Conservation (phyloP, 2,113 vertebrate genomes). For the Bettongia penicillata region DNA sequence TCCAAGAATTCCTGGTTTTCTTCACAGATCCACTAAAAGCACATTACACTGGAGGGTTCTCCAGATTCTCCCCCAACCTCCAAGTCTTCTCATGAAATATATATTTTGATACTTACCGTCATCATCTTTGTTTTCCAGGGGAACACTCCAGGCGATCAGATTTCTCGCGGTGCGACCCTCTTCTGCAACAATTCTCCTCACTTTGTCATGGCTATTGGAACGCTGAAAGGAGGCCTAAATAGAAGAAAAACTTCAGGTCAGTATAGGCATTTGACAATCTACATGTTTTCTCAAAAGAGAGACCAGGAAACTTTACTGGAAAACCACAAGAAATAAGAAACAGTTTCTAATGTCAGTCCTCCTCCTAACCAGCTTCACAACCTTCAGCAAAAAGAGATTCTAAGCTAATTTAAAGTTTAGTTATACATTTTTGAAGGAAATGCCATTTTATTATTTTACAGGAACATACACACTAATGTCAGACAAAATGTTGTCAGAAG, state of each 20-base stretch:
- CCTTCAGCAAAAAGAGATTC: neutral
- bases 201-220: slow-evolving; percentile 98
- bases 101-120: slow-evolving; percentile 90
- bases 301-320: slow-evolving; percentile 42
- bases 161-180: slow-evolving; percentile 97
- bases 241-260: slow-evolving; percentile 39
- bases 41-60: neutral
- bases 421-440: neutral
- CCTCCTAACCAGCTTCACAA: neutral
- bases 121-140: slow-evolving; percentile 95
- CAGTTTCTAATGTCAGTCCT: neutral
- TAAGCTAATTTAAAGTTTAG: neutral
- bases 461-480: slow-evolving; percentile 18
- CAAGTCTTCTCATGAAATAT: no score
- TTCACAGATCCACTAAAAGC: neutral
- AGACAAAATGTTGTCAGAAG: neutral
- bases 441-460: neutral
- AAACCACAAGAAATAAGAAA: slow-evolving; percentile 12
- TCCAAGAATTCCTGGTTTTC: neutral
- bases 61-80: no score
- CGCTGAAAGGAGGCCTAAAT: slow-evolving; percentile 95
- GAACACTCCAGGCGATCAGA: slow-evolving; percentile 97
- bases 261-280: neutral
- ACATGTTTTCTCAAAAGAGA: slow-evolving; percentile 47
- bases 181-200: slow-evolving; percentile 97